Percentiles rank a stretch among this genome's conserved stretches.
Conservation (phyloP, 2,113 vertebrate genomes). For the Actenoides hombroni region DNA sequence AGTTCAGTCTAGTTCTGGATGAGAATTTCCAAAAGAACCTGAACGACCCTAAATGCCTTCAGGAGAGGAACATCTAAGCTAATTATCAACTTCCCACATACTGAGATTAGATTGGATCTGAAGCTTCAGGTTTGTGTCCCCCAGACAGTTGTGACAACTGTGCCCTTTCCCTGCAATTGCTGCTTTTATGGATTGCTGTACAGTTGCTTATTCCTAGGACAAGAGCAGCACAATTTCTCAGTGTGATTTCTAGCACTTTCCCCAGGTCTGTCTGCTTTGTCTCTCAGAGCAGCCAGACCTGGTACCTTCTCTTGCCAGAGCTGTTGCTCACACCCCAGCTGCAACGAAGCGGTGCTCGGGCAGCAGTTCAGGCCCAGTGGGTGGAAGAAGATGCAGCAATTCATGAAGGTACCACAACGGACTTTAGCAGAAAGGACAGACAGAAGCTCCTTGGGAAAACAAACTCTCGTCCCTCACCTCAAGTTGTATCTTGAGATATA, state of each 20-base stretch:
- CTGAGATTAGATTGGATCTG: not conserved
- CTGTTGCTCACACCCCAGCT: not conserved
- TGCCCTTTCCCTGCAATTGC: not conserved
- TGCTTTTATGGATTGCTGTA: not conserved
- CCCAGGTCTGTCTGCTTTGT: not conserved
- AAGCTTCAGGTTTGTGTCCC: not conserved
- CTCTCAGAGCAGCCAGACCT: not conserved
- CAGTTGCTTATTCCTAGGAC: not conserved
- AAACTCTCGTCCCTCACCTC: not conserved
- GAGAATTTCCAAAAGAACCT: not conserved
- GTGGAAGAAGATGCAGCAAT: not conserved
- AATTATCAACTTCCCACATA: not conserved
- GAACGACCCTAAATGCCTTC: not conserved
- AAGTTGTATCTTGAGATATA: not conserved
- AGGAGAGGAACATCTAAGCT: not conserved
- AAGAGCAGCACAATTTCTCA: not conserved
- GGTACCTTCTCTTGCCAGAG: not conserved
- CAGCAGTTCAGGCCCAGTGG: not conserved
- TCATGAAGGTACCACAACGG: not conserved
- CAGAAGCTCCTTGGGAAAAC: not conserved
- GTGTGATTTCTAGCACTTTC: not conserved
- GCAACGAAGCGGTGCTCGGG: not conserved
- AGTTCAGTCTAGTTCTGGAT: not conserved
- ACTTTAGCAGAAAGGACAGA: not conserved
- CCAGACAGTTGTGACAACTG: not conserved